Conservation (phyloP, 2,113 vertebrate species). For the Sus scrofa region T2T-Sscrofa CM000812.6:156881001-156881500, state of each 20-base stretch:
- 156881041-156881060: neutral
- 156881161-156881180: fast-evolving
- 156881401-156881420: no score
- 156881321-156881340: neutral
- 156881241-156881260: neutral
- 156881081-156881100: neutral
- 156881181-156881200: fast-evolving
- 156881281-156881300: no score
- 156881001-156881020: neutral
- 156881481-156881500: no score
- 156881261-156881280: no score
- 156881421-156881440: no score
- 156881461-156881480: no score
- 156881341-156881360: neutral
- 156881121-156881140: neutral
- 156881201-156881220: neutral
- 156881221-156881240: no score
- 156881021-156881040: neutral
- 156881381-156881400: no score
- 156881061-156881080: neutral
- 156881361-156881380: neutral
- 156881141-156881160: neutral
- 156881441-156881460: no score
- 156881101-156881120: neutral
- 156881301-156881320: neutral